Percentiles rank a stretch among this genome's conserved stretches.
phyloP scores from a whole-genome alignment of 2,888 invertebrate species.

The Drosophila barbarae region DNA sequence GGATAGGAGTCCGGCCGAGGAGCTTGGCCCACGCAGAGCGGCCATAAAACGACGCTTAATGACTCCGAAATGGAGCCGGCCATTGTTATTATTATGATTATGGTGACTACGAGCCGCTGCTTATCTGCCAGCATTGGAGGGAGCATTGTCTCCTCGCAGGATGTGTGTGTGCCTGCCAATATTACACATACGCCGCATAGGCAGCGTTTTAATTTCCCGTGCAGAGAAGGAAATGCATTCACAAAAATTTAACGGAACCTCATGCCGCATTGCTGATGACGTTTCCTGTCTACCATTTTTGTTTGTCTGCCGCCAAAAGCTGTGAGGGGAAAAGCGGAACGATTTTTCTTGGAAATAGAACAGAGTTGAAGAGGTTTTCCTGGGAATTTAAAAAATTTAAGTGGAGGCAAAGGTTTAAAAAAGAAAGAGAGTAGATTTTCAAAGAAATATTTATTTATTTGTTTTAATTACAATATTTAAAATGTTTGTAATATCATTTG shows the following conservation, averaged over 20 bases:
- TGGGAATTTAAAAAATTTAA: neutral
- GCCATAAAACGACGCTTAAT: conserved; percentile 68
- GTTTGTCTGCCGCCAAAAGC: conserved; percentile 7
- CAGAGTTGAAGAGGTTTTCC: neutral
- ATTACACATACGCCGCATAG: conserved; percentile 70
- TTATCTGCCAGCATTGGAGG: conserved; percentile 21
- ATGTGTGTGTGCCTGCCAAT: conserved; percentile 55
- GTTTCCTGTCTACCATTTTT: conserved; percentile 59
- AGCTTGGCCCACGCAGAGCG: conserved; percentile 47
- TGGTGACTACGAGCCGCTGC: conserved; percentile 16
- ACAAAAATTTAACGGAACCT: conserved; percentile 56
- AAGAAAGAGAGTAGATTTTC: too few relatives aligned
- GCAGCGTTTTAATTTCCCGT: conserved; percentile 49
- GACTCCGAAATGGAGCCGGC: conserved; percentile 47
- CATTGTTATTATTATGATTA: conserved; percentile 41
- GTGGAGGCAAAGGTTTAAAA: too few relatives aligned
- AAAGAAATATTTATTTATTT: too few relatives aligned
- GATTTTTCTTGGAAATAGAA: neutral
- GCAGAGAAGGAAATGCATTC: conserved; percentile 46
- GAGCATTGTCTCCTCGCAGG: conserved; percentile 29
- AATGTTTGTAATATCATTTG: too few relatives aligned
- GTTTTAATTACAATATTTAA: too few relatives aligned
- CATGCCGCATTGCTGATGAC: conserved; percentile 52
- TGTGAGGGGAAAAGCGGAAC: neutral
- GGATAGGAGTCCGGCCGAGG: conserved; percentile 13